These are phyloP conservation scores for Xestia sexstrigata DNA, from an alignment of 2,888 invertebrate species.

Conservation along the genomic window DNA sequence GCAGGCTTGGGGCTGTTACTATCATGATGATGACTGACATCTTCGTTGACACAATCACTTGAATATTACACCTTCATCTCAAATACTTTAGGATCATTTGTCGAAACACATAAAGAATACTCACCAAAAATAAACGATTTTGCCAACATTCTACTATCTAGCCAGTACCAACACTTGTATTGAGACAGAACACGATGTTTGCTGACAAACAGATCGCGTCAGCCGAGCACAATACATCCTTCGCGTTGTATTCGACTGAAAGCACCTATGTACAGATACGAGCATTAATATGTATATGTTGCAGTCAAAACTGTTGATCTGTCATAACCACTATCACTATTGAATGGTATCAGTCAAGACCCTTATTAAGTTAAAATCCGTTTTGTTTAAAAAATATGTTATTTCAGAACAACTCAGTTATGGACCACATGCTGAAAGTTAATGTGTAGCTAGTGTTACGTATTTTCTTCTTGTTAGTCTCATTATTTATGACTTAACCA, in stretches of 20 bases:
- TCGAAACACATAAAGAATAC: not conserved
- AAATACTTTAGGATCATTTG: not conserved
- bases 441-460: too few species aligned
- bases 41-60: too few species aligned
- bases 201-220: conserved; percentile 70
- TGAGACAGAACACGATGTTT: conserved; percentile 69
- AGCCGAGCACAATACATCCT: conserved; percentile 68
- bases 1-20: not conserved
- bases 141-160: not conserved
- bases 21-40: not conserved
- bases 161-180: conserved; percentile 36
- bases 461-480: too few species aligned
- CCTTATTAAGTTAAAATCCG: not conserved
- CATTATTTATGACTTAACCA: too few species aligned
- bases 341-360: not conserved
- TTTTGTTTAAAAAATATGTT: not conserved
- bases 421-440: too few species aligned
- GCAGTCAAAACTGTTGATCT: not conserved
- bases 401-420: too few species aligned
- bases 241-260: conserved; percentile 65
- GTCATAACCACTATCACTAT: too few species aligned
- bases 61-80: not conserved
- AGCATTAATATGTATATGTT: not conserved
- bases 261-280: not conserved
- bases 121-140: conserved; percentile 13